These are phyloP conservation scores for Addax nasomaculatus DNA, from an alignment of 2,113 vertebrate genomes.

Conservation along the genomic window DNA sequence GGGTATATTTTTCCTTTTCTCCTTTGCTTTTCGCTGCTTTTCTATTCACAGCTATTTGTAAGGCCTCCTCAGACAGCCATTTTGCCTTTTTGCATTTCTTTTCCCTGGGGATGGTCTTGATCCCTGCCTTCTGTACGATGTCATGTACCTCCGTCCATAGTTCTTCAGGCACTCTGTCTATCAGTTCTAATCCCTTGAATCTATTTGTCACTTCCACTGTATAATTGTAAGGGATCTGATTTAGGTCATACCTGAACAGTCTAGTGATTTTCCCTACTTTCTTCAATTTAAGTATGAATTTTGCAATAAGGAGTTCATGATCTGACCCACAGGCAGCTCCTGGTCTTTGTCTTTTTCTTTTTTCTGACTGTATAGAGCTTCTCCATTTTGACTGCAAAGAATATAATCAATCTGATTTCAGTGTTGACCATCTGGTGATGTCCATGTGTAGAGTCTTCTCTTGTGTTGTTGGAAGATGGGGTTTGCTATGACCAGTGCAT, in stretches of 20 bases:
- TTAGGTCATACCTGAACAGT: background rate
- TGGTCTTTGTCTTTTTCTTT: background rate
- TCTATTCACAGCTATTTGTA: background rate
- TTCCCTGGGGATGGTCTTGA: background rate
- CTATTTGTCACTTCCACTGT: background rate
- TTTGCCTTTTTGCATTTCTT: background rate
- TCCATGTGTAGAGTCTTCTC: background rate
- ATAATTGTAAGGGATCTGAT: background rate
- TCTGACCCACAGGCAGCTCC: background rate
- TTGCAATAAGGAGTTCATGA: background rate
- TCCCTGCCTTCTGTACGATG: background rate
- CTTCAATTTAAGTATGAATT: background rate
- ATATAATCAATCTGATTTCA: background rate
- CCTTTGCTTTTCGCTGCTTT: background rate
- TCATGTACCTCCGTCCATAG: background rate
- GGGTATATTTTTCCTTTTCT: background rate
- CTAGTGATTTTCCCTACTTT: background rate
- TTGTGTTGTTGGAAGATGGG: background rate
- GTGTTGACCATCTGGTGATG: background rate
- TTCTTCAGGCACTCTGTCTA: background rate
- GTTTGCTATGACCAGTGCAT: background rate
- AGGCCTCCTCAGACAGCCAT: background rate
- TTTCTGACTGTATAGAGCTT: background rate
- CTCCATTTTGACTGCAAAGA: background rate
- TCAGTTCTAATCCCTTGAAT: background rate